A percentile compares a stretch with the other conserved stretches of the same genome.
phyloP scores from a whole-genome alignment of 2,113 vertebrate genomes.

The Pseudorhombus dupliciocellatus region DNA sequence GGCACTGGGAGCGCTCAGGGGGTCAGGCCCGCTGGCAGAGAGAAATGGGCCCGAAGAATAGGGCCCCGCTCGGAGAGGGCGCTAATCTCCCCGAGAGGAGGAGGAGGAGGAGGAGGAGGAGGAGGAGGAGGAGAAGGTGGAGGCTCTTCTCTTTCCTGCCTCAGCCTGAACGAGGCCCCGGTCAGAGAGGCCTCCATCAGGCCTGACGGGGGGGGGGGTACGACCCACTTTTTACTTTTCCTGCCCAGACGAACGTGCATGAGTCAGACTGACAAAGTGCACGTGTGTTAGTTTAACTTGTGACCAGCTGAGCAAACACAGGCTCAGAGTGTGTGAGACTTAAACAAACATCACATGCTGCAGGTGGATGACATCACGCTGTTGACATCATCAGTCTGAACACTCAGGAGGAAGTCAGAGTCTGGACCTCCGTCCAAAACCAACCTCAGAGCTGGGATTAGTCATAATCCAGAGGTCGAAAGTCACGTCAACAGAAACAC shows the following conservation, averaged over 20 bases:
- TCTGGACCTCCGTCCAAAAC: no score
- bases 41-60: slow-evolving; percentile 77
- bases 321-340: slow-evolving; percentile 16
- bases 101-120: slow-evolving; percentile 19
- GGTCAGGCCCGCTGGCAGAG: slow-evolving; percentile 81
- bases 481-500: neutral
- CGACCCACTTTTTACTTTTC: no score
- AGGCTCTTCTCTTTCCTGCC: slow-evolving; percentile 9
- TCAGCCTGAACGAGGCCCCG: slow-evolving; percentile 66
- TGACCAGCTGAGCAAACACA: slow-evolving; percentile 48
- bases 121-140: neutral
- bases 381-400: no score
- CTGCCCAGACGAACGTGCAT: neutral
- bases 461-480: no score
- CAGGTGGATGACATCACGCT: no score
- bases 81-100: slow-evolving; percentile 75
- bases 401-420: no score
- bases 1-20: slow-evolving; percentile 70
- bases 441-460: no score
- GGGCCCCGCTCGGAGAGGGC: slow-evolving; percentile 67
- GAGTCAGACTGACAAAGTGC: slow-evolving; percentile 8
- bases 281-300: slow-evolving; percentile 48
- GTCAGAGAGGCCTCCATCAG: slow-evolving; percentile 4
- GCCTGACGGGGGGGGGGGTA: neutral
- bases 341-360: no score